A percentile compares a stretch with the other conserved stretches of the same genome.
phyloP scores from a whole-genome alignment of 1,140 invertebrate genomes.

The Aleiodes sp. region DNA sequence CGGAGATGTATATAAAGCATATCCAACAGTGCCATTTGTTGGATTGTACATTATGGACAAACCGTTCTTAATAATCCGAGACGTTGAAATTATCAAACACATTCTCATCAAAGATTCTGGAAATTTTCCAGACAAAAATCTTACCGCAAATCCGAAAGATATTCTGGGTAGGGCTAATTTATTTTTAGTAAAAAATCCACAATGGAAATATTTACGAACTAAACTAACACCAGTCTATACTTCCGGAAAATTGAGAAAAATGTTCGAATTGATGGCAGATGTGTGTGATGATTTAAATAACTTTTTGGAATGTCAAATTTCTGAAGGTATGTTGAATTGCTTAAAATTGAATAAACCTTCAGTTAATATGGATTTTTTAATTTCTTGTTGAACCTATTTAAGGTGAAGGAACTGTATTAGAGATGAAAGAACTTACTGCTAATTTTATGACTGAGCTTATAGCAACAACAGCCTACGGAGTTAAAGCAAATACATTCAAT shows the following conservation, averaged over 20 bases:
- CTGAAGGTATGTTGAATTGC: constrained; percentile 41
- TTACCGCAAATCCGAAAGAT: constrained; percentile 38
- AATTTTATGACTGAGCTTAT: constrained; percentile 72
- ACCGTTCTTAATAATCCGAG: constrained; percentile 59
- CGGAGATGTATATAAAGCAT: constrained; percentile 38
- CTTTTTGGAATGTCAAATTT: constrained; percentile 40
- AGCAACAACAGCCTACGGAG: constrained; percentile 69
- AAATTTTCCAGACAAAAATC: constrained; percentile 53
- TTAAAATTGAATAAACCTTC: not conserved
- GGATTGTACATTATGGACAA: constrained; percentile 57
- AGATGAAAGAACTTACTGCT: constrained; percentile 60
- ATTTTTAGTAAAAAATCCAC: constrained; percentile 48
- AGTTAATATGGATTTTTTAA: not conserved
- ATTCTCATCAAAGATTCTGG: constrained; percentile 66
- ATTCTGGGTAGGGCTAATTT: constrained; percentile 46
- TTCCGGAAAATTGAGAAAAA: constrained; percentile 57
- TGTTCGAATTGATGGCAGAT: constrained; percentile 58
- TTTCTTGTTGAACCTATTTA: constrained; percentile 1
- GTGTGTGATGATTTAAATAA: constrained; percentile 55
- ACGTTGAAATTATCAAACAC: constrained; percentile 61
- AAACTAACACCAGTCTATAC: constrained; percentile 62
- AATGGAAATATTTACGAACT: constrained; percentile 56
- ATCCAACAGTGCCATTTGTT: constrained; percentile 38
- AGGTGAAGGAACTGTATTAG: constrained; percentile 41
- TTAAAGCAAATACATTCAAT: constrained; percentile 67